Base-by-base conservation (phyloP, 2,797 vertebrate genomes). In the Mallotus villosus region DNA sequence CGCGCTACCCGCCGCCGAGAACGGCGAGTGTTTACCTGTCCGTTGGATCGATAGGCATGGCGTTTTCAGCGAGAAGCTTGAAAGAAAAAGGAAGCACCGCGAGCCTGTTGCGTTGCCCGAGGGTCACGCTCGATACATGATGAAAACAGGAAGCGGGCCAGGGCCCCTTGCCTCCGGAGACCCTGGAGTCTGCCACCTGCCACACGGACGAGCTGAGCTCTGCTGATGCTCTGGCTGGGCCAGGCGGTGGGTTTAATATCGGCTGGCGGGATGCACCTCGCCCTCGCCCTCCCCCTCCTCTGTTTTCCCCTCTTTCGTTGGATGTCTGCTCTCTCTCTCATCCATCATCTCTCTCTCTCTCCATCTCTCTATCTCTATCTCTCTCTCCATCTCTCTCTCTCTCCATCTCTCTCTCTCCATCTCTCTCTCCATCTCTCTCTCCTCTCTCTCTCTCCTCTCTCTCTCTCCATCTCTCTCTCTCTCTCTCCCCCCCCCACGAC, bases 311-410 rank as follows among this genome's bases (percentile, higher is more conserved):
- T 37, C n/a, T 41, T 0, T 29, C 16, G 32, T 8, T 3, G 0
- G 7, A 34, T 34, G 32, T 6, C 32, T 32, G 32, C 32, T 3
- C 32, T 21, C 19, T 14, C 6, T 27, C n/a, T n/a, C n/a, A n/a
- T n/a, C n/a, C n/a, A n/a, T n/a, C n/a, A n/a, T n/a, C n/a, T n/a
- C 66, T 16, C n/a, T 64, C 66, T 17, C 46, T 22, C 21, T 21
- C 22, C 5, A 3, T 27, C 68, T 63, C 29, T 12, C 25, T 57
- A 5, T 66, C 51, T 63, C 5, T 57, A 59, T 64, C 71, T 49
- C 59, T 62, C 60, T 68, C 53, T 81, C n/a, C n/a, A n/a, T n/a
- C 0, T 73, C 67, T 61, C 24, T 41, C n/a, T 76, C 85, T n/a
- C 3, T n/a, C 17, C 24, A 1, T 25, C 65, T 16, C n/a, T 64